phyloP scores from a whole-genome alignment of 2,888 invertebrate genomes.

The Zaprionus obscuricornis region DNA sequence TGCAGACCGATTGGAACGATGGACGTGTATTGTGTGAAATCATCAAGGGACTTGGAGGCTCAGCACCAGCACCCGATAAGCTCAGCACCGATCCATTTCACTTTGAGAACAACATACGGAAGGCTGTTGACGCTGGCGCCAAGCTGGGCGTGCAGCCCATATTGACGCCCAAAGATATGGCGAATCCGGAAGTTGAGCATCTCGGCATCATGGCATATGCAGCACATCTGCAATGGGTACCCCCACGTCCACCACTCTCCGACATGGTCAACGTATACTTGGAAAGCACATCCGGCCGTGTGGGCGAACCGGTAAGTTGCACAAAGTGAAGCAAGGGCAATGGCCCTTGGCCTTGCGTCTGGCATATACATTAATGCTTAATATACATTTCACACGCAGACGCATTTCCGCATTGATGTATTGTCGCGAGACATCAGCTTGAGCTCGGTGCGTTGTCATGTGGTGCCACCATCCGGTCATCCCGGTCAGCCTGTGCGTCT shows the following conservation, averaged over 20 bases:
- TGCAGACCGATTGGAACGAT: slow-evolving; percentile 98
- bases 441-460: slow-evolving; percentile 89
- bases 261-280: slow-evolving; percentile 92
- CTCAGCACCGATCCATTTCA: slow-evolving; percentile 89
- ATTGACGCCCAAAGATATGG: slow-evolving; percentile 96
- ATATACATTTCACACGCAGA: slow-evolving; percentile 84
- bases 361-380: slow-evolving; percentile 53
- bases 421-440: slow-evolving; percentile 88
- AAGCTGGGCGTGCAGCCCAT: slow-evolving; percentile 93
- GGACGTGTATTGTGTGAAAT: slow-evolving; percentile 94
- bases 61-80: slow-evolving; percentile 91
- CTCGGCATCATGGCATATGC: slow-evolving; percentile 99
- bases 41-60: slow-evolving; percentile 94
- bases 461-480: slow-evolving; percentile 90
- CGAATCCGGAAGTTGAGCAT: slow-evolving; percentile 97
- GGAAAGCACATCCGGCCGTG: slow-evolving; percentile 92
- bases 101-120: slow-evolving; percentile 92
- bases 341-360: neutral
- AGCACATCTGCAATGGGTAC: slow-evolving; percentile 95
- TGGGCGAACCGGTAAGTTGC: slow-evolving; percentile 93
- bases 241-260: slow-evolving; percentile 91
- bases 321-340: too few relatives aligned
- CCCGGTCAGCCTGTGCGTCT: slow-evolving; percentile 86
- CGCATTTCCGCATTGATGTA: slow-evolving; percentile 90
- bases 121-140: slow-evolving; percentile 89